Evolutionary conservation across 2,113 vertebrate genomes (phyloP), one percentile per base, ranked within the genome.

Genomic region (Phylloscopus trochiloides): DNA sequence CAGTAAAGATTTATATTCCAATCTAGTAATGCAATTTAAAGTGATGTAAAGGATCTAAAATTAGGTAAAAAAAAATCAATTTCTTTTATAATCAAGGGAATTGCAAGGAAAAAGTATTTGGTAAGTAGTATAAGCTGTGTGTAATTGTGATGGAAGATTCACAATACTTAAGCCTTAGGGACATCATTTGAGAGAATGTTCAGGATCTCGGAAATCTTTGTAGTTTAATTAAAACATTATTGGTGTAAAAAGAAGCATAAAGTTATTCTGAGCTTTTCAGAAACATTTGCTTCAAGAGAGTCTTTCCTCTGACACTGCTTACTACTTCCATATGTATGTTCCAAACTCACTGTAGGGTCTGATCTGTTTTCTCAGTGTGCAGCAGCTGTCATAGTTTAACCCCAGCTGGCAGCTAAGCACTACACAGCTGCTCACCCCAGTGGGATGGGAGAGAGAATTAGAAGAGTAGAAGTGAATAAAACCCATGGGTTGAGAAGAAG

Each of bases 61-160:
- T 80, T 40, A 95, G 45, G n/a, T 76, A 12, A 72, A 94, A 72
- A 94, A 63, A 90, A 93, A 79, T 79, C 61, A 68, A 85, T 88
- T 75, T 19, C 5, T 82, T 85, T 74, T 67, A 45, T 78, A 75
- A 63, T 76, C 72, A 87, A 86, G 74, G 58, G 86, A 68, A 67
- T 51, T 77, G 42, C 66, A 80, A 96, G 84, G 66, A 92, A 43
- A 81, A 93, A 96, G 51, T 13, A 40, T 40, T 40, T 40, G 24
- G 9, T 76, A 52, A 59, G 14, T 57, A 66, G 72, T 25, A 61
- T 65, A 94, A 90, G 19, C 62, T 94, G n/a, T 32, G 61, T 61
- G 34, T 88, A 89, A 90, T 51, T 72, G 48, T 67, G 68, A n/a
- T 68, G 57, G 45, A 90, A 76, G 43, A 66, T 21, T 92, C 32